Base-by-base conservation (phyloP, 2,113 vertebrate species). In the Nesogale talazaci region DNA sequence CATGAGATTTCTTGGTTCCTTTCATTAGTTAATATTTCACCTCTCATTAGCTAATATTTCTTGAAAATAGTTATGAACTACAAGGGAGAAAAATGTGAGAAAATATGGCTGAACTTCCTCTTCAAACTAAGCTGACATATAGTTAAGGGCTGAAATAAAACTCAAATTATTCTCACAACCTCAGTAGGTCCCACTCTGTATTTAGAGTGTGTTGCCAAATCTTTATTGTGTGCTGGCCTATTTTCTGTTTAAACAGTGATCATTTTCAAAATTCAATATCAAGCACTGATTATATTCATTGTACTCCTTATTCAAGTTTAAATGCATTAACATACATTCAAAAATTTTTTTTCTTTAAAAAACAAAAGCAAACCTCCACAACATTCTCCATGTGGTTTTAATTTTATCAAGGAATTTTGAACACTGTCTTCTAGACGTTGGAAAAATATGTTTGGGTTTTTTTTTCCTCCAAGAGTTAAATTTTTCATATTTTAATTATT, bases 401-500 rank as follows among this genome's bases (percentile, higher is more conserved):
- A 96, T 96, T 96, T 93, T 92, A 89, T 94, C 83, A 78, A 95
- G 95, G 95, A 95, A 96, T 96, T 94, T 97, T 89, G 92, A 87
- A 94, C 90, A 86, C 72, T 42, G 56, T 63, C 78, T 95, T 96
- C 83, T 96, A 89, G 67, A 92, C 91, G 83, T 86, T 93, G 74
- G 59, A 94, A 94, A 83, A 93, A 95, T 94, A 89, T 87, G 63
- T 88, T n/a, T n/a, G n/a, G n/a, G n/a, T n/a, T n/a, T n/a, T 94
- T 95, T 95, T 94, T 96, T 94, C 89, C 95, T 89, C 63, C 74
- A 92, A 86, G 77, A 91, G 91, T 91, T 95, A 97, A 97, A 77
- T 86, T 74, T 94, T 75, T 94, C 94, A 94, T 95, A 94, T 81
- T 96, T 96, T 65, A 94, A 80, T 85, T 89, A 52, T 95, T 95